Evolutionary conservation across 2,888 invertebrate species (phyloP), one percentile per base, ranked within the genome.

Genomic region (Miltochrista miniata): DNA sequence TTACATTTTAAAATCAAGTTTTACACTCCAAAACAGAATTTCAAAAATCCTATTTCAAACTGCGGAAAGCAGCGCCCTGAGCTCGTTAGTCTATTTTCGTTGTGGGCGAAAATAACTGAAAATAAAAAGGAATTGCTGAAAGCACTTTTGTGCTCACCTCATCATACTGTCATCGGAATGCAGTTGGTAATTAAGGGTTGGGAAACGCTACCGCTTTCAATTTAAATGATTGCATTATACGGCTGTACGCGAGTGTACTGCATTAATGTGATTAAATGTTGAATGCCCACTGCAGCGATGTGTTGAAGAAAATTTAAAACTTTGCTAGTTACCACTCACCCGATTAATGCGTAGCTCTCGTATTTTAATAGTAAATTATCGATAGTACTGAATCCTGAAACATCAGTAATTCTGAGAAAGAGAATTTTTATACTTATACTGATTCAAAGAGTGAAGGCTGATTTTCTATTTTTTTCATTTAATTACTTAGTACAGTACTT

Each of bases 181-280:
- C 70, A 57, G 61, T 69, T 56, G 43, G 51, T 70, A 72, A 71
- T 75, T 68, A 68, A 57, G 57, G 45, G 47, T 52, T 58, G 59
- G 64, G 75, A 69, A 66, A 68, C 55, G 43, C 51, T 52, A 54
- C 61, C 31, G 68, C 54, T 75, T 78, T 76, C 57, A 77, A 73
- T 76, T 74, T 59, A 74, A 68, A 64, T 68, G 70, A 69, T 67
- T 67, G 65, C 59, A 59, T 61, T 62, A 67, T 56, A 61, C 65
- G 59, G 63, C 49, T 73, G 61, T 68, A 36, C 52, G 63, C 67
- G 70, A 59, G 44, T 61, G 70, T 74, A 74, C 70, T 55, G 67
- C 79, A 81, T 79, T 81, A 78, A 61, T 50, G 57, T 70, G 72
- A 79, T 79, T 77, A 75, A 78, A 77, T 15, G 10, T 38, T 24